Evolutionary conservation across 2,888 invertebrate genomes (phyloP).

Genomic region (Cyrtodaria siliqua): DNA sequence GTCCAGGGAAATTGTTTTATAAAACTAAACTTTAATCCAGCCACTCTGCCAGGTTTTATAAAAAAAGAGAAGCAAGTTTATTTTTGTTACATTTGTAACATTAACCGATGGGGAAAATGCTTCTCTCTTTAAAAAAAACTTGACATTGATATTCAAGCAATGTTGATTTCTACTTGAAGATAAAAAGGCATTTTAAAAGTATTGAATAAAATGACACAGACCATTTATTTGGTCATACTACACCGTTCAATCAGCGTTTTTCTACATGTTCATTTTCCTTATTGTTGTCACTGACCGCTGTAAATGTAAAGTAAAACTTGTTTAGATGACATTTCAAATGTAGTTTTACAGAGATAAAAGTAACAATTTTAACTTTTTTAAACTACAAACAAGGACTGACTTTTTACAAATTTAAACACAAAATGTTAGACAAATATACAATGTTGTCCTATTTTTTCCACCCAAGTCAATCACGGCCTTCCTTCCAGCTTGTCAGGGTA

Average conservation of each 20-base stretch:
- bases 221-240: conserved; percentile 67
- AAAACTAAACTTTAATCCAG: neutral
- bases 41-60: neutral
- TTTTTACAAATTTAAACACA: neutral
- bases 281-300: conserved; percentile 13
- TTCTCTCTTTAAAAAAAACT: too few relatives aligned
- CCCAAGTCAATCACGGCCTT: too few relatives aligned
- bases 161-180: too few relatives aligned
- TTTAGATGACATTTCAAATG: conserved; percentile 13
- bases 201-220: conserved; percentile 62
- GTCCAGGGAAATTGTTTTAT: neutral
- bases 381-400: neutral
- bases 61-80: too few relatives aligned
- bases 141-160: too few relatives aligned
- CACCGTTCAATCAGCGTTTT: conserved; percentile 44
- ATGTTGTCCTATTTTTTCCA: too few relatives aligned
- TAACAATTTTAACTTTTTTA: neutral
- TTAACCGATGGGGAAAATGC: too few relatives aligned
- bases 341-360: neutral
- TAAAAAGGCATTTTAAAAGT: neutral
- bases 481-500: too few relatives aligned
- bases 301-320: conserved; percentile 22
- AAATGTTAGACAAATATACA: too few relatives aligned
- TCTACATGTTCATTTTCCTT: neutral
- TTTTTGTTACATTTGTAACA: too few relatives aligned